Base-by-base conservation (phyloP, 2,888 invertebrate genomes). In the Antitype chi region DNA sequence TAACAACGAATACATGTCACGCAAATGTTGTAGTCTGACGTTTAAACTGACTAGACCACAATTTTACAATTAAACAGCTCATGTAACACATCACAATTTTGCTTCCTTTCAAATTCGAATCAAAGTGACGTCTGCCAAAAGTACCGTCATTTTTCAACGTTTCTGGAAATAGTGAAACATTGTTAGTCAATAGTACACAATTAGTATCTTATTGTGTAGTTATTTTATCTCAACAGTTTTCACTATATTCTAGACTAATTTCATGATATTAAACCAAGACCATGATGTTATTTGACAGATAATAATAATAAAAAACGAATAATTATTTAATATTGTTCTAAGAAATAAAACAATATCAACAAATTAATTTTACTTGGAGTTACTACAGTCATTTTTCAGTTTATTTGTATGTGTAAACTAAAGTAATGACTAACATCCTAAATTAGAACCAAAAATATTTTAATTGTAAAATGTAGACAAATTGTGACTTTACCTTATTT, bases 321-420 rank as follows among this genome's bases (percentile, higher is more conserved):
- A n/a, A 60, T 38, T 11, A 52, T 52, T 63, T 1, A 64, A 53
- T 68, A 47, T 63, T 43, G 11, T 62, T 79, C 6, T 52, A 53
- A 74, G 2, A 60, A 63, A 52, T 47, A 28, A 23, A 81, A 49
- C 23, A 20, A 62, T 63, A 49, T 49, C 75, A 67, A 63, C 25
- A 25, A 57, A 57, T 62, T 63, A n/a, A 49, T 82, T 57, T 17
- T 53, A 70, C 57, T 25, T 25, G 70, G 47, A 76, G 28, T 53
- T 43, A 17, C 38, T 67, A 5, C 20, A 64, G 88, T 87, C 85
- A 87, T 78, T 64, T 85, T 88, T 87, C 57, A 87, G 84, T 88
- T 88, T 88, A 85, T 79, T 72, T 66, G 2, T 57, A 32, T 25
- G 59, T 70, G 77, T 88, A 88, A 88, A 88, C 82, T 87, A 76